A percentile compares a stretch with the other conserved stretches of the same genome.
phyloP scores from a whole-genome alignment of 2,888 invertebrate genomes.

The Teleogryllus oceanicus region DNA sequence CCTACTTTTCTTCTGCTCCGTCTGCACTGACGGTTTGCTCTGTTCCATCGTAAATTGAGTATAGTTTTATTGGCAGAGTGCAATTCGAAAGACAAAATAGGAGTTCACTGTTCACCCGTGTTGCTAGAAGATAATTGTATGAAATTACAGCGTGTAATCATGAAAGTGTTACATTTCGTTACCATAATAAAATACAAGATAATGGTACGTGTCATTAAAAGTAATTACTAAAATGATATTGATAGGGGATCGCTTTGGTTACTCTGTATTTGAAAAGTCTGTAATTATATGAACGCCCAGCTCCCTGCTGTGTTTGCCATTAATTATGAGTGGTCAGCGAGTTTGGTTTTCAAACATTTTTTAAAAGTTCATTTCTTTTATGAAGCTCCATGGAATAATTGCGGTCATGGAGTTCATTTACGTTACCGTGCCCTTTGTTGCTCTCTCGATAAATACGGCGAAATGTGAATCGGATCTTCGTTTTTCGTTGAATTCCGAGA shows the following conservation, averaged over 20 bases:
- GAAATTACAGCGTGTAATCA: slow-evolving; percentile 6
- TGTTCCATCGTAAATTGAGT: too few relatives aligned
- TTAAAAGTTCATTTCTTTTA: neutral
- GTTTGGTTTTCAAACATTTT: neutral
- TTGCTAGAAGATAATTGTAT: neutral
- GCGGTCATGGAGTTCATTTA: too few relatives aligned
- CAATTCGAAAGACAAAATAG: too few relatives aligned
- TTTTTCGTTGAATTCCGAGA: too few relatives aligned
- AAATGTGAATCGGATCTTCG: too few relatives aligned
- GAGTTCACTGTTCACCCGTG: neutral
- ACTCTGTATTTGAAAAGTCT: neutral
- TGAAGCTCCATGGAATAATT: neutral
- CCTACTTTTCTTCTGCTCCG: too few relatives aligned
- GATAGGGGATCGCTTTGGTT: neutral
- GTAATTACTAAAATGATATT: slow-evolving; percentile 1
- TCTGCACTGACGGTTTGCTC: too few relatives aligned
- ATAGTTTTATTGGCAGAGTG: too few relatives aligned
- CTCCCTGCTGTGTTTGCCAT: neutral
- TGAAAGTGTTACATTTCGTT: neutral
- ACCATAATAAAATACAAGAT: slow-evolving; percentile 7
- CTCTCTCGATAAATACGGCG: too few relatives aligned
- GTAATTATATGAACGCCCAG: neutral
- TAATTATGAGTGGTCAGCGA: neutral
- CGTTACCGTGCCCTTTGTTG: too few relatives aligned
- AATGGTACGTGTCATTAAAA: slow-evolving; percentile 18